Percentiles rank a stretch among this genome's conserved stretches.
These are phyloP conservation scores for Sebastiscus tertius DNA, from an alignment of 2,797 vertebrate species.

Conservation along the genomic window DNA sequence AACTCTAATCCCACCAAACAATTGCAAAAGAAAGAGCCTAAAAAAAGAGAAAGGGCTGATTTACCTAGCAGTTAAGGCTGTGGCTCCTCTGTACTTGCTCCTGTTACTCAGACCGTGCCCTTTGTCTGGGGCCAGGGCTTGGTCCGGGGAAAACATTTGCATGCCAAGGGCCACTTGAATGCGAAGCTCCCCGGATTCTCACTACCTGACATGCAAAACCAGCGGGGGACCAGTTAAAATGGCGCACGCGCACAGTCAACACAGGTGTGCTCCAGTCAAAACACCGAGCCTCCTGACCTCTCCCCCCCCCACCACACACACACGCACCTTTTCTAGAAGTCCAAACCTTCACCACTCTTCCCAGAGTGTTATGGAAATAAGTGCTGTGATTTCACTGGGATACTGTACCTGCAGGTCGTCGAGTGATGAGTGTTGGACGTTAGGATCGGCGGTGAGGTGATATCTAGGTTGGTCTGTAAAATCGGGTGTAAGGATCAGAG, in stretches of 20 bases:
- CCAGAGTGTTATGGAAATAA: conserved; percentile 77
- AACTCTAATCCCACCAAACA: conserved; percentile 67
- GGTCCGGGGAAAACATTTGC: conserved; percentile 79
- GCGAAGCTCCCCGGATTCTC: conserved; percentile 78
- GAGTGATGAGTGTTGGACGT: conserved; percentile 7
- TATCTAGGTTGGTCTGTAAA: background rate
- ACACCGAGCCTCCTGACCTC: conserved; percentile 11
- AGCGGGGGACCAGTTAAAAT: conserved; percentile 83
- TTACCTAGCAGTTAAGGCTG: conserved; percentile 85
- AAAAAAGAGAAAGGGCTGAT: conserved; percentile 67
- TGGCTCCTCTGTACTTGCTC: conserved; percentile 74
- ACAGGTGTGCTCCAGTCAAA: conserved; percentile 78
- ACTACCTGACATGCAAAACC: conserved; percentile 86
- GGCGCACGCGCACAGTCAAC: conserved; percentile 65
- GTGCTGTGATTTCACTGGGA: conserved; percentile 75
- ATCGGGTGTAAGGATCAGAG: background rate
- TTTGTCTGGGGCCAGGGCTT: conserved; percentile 67
- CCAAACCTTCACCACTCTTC: conserved; percentile 28
- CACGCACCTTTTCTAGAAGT: background rate
- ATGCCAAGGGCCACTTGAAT: conserved; percentile 84
- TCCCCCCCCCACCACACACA: background rate
- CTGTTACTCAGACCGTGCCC: conserved; percentile 81
- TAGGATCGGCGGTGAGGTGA: background rate
- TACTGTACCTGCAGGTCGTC: conserved; percentile 32
- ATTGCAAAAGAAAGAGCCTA: conserved; percentile 44